Evolutionary conservation across 2,888 invertebrate species (phyloP), one percentile per base, ranked within the genome.

Genomic region (Metalampra italica): DNA sequence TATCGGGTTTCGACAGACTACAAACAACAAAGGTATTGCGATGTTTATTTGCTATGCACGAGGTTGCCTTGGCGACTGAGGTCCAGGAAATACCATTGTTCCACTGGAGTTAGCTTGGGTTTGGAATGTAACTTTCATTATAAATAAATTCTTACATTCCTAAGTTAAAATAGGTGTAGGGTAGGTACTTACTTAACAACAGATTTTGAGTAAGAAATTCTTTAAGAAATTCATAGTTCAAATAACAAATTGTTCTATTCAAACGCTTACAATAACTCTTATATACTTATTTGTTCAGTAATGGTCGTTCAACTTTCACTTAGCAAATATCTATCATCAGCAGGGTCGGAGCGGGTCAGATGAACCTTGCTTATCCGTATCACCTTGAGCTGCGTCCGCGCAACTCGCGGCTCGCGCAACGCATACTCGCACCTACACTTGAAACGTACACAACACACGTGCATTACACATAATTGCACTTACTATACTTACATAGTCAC

Each of bases 341-440:
- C 55, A 66, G 71, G 80, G n/a, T n/a, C n/a, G 77, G 85, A 85
- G 79, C 62, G 82, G 75, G 73, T 75, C 70, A 74, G 75, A 73
- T 68, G 77, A 76, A 79, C 84, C 84, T 84, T 83, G 84, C 65
- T 60, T 74, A 68, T 63, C 67, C 69, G 66, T 53, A 60, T 75
- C 60, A 75, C 82, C 84, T 84, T 84, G 82, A 75, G 60, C 53
- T 65, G 72, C 71, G 78, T 71, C 65, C 57, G 74, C 61, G 61
- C 64, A 57, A 56, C 55, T 58, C 54, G 50, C 54, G 52, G 57
- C 54, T 59, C 52, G 54, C 48, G 47, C 54, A 57, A 51, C 40
- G 46, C 30, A 34, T 44, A 40, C 40, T n/a, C n/a, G n/a, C n/a
- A n/a, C n/a, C n/a, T n/a, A n/a, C n/a, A n/a, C n/a, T 44, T 47